Conservation (phyloP, 2,888 invertebrate species). For the Capitulum mitella region DNA sequence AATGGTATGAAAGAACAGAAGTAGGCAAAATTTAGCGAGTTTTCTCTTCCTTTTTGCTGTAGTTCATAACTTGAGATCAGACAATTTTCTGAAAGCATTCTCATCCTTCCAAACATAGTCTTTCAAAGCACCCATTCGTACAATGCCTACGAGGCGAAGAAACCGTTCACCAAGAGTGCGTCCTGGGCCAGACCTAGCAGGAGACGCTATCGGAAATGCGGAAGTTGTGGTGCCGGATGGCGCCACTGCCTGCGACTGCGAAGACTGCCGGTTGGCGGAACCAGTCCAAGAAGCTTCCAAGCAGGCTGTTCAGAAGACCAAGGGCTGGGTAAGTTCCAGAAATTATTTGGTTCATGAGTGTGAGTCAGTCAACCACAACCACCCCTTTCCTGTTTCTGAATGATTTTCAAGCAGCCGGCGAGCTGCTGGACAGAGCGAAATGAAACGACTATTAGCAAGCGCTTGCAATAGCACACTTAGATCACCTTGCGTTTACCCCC, state of each 20-base stretch:
- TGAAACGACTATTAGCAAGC: too few relatives aligned
- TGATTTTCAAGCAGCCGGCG: too few relatives aligned
- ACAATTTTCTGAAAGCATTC: neutral
- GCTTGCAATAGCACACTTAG: too few relatives aligned
- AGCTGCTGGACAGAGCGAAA: too few relatives aligned
- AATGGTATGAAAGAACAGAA: neutral
- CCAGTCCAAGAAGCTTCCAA: neutral
- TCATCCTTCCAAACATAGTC: too few relatives aligned
- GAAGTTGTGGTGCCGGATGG: neutral
- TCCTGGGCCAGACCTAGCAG: neutral
- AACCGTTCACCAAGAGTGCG: neutral
- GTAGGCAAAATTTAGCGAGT: too few relatives aligned
- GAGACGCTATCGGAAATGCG: neutral
- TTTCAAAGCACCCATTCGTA: too few relatives aligned
- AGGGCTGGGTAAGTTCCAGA: neutral
- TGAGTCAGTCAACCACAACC: too few relatives aligned
- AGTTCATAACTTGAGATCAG: too few relatives aligned
- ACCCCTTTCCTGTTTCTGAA: too few relatives aligned
- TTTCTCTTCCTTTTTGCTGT: too few relatives aligned
- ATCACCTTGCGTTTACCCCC: neutral
- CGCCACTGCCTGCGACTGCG: neutral
- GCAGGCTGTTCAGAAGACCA: neutral
- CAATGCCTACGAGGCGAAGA: neutral
- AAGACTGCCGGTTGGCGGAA: neutral
- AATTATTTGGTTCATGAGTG: too few relatives aligned